phyloP scores from a whole-genome alignment of 1,140 invertebrate species.

The Drosophila mayri region DNA sequence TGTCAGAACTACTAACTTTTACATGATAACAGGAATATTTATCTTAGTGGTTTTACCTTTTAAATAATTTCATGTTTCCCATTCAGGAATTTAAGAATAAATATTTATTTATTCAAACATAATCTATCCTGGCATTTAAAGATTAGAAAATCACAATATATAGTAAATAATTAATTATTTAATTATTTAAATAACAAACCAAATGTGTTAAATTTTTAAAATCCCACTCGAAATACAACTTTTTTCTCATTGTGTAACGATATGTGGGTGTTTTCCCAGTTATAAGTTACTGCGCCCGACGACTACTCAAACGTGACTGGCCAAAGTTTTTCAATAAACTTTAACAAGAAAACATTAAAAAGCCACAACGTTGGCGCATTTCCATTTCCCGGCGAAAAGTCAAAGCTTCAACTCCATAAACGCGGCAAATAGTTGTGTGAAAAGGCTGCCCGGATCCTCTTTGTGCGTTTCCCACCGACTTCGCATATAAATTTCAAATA shows the following conservation, averaged over 20 bases:
- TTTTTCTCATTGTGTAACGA: slow-evolving; percentile 3
- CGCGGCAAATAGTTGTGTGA: slow-evolving; percentile 78
- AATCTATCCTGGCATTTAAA: background rate
- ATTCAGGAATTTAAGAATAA: background rate
- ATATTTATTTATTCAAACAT: background rate
- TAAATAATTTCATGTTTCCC: background rate
- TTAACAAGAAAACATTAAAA: slow-evolving; percentile 84
- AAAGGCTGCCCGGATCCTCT: slow-evolving; percentile 57
- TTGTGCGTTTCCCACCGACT: slow-evolving; percentile 49
- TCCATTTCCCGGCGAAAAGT: slow-evolving; percentile 70
- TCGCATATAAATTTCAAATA: slow-evolving; percentile 81
- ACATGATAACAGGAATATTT: background rate
- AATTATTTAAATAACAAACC: background rate
- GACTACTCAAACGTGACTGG: slow-evolving; percentile 83
- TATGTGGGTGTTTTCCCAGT: slow-evolving; percentile 33
- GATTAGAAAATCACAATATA: too few species aligned
- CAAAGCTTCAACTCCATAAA: slow-evolving; percentile 78
- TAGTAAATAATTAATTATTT: background rate
- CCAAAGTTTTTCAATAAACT: slow-evolving; percentile 84
- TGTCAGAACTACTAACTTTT: background rate
- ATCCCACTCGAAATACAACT: background rate
- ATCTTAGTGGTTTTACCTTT: background rate
- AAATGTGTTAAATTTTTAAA: background rate
- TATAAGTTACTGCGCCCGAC: slow-evolving; percentile 73
- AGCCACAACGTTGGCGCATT: slow-evolving; percentile 77